These are phyloP conservation scores for Sciurus vulgaris DNA, from an alignment of 2,797 vertebrate species.

Conservation along the genomic window DNA sequence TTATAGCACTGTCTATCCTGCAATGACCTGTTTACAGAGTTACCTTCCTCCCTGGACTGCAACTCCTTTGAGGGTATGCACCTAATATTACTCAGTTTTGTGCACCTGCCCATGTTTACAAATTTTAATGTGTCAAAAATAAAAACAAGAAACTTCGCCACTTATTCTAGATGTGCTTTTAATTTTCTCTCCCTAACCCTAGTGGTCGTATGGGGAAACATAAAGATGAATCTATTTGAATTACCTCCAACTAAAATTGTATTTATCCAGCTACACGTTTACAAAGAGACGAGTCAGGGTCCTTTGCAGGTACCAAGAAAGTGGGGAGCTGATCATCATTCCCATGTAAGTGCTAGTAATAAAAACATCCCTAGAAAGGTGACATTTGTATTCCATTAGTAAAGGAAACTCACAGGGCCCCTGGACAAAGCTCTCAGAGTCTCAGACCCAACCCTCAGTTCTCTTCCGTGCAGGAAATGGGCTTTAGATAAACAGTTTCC, in stretches of 20 bases:
- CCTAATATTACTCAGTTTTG: background rate
- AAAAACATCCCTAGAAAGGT: background rate
- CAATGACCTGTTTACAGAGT: background rate
- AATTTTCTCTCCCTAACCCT: background rate
- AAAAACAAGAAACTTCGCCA: background rate
- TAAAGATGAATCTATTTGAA: background rate
- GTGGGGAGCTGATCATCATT: background rate
- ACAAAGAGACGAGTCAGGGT: background rate
- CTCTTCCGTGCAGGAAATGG: background rate
- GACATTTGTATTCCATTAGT: background rate
- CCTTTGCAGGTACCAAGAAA: background rate
- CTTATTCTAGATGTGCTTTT: background rate
- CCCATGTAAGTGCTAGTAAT: background rate
- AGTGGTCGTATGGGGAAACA: background rate
- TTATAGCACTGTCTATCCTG: accelerated
- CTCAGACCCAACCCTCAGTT: background rate
- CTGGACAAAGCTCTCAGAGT: background rate
- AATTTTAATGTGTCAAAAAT: background rate
- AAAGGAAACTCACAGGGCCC: background rate
- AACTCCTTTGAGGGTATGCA: background rate
- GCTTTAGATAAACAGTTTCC: background rate
- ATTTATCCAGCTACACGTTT: background rate
- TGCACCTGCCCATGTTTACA: background rate
- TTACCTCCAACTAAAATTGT: background rate
- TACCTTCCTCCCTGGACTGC: background rate